Evolutionary conservation across 92 coral and sea anemone species (phyloP), one percentile per base, ranked within the genome.

Genomic region (Porites rus): DNA sequence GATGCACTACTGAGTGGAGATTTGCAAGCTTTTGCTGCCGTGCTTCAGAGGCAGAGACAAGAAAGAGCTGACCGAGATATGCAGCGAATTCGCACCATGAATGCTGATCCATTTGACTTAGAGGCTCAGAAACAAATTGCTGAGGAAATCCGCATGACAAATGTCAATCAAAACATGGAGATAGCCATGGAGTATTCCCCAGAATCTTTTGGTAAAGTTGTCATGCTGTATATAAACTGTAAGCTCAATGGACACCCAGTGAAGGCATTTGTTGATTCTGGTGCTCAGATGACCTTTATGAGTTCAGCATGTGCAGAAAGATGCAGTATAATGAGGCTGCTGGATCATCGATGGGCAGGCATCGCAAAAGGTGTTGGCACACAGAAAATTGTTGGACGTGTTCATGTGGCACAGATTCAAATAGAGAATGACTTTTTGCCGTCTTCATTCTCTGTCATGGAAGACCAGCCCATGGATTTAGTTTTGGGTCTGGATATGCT

Each of bases 261-360:
- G 6, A 97, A 97, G 86, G 99, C 99, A 6, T 97, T 95, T 90
- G 98, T 97, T 22, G 99, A 97, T 76, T 97, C 99, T 7, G 99
- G 99, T 51, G 99, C 99, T 4, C 99, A 97, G 81, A 95, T 97
- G 99, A 97, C 99, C 53, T 93, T 97, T 78, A 97, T 97, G 99
- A 97, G 98, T 79, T 89, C 96, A 14, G 98, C 98, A 5, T 97
- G 99, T 95, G 99, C 99, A 4, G 96, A 93, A 65, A 79, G 99
- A 87, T 92, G 98, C 80, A 84, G 89, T 69, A 87, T 95, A 28
- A 94, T 91, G 95, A 88, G 99, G 62, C 87, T 97, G 65, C 84
- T 97, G n/a, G 99, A 97, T 86, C 97, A 94, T 63, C 90, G 99
- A 19, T 95, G 98, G 99, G 86, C 96, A 50, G 99, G 99, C 50